Percentiles rank a stretch among this genome's conserved stretches.
Evolutionary conservation across 2,797 vertebrate genomes (phyloP).

Genomic region (Euthynnus affinis): DNA sequence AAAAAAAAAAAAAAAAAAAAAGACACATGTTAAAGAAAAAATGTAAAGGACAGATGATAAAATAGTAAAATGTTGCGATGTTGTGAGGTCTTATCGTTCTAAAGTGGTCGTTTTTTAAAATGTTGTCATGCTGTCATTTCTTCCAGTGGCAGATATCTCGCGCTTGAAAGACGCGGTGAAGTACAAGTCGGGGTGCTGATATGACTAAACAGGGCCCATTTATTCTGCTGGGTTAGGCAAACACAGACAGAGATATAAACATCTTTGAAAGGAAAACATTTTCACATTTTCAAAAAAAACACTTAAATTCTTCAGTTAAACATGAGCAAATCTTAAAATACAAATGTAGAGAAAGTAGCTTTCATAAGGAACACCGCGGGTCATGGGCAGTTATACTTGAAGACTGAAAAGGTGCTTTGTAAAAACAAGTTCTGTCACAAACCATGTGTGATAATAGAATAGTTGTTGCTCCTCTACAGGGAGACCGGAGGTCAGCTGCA

Average conservation of each 20-base stretch:
- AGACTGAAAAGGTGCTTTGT: background rate
- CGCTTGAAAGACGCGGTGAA: conserved; percentile 57
- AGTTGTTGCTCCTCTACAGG: no score
- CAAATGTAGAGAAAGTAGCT: background rate
- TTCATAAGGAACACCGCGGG: background rate
- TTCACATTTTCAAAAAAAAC: conserved; percentile 16
- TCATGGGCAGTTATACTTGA: background rate
- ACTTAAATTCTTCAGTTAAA: conserved; percentile 22
- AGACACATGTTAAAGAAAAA: conserved; percentile 1
- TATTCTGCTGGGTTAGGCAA: conserved; percentile 69
- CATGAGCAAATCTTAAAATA: conserved; percentile 8
- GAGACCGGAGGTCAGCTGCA: no score
- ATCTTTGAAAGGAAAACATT: conserved; percentile 28
- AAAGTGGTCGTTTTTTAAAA: conserved; percentile 29
- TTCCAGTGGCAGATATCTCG: conserved; percentile 59
- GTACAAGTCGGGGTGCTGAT: conserved; percentile 55
- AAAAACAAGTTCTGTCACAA: no score
- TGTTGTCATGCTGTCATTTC: conserved; percentile 52
- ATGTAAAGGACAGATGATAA: conserved; percentile 32
- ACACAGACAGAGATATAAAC: conserved; percentile 43
- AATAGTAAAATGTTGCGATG: conserved; percentile 22
- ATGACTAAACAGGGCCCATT: conserved; percentile 55
- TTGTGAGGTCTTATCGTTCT: conserved; percentile 14
- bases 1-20: conserved; percentile 9
- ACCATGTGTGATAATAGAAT: background rate